Evolutionary conservation across 64 coral and sea anemone genomes (phyloP).

Genomic region (Dendronephthya gigantea): DNA sequence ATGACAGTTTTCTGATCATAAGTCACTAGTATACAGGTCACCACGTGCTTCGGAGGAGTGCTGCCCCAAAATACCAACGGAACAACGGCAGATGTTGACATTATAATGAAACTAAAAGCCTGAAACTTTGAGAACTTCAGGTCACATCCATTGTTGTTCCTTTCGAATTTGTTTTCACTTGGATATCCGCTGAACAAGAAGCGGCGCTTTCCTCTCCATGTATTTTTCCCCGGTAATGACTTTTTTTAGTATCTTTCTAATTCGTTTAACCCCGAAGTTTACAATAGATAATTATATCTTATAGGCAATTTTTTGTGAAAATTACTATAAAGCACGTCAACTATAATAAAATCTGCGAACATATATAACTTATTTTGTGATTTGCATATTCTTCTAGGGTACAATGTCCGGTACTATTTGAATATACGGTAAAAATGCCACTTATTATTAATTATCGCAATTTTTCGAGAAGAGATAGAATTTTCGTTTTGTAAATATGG

Average conservation of each 20-base stretch:
- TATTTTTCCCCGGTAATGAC: too few species aligned
- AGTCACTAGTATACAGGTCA: conserved; percentile 85
- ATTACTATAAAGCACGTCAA: too few species aligned
- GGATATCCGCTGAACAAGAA: too few species aligned
- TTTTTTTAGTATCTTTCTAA: too few species aligned
- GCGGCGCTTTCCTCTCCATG: too few species aligned
- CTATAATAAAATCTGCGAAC: too few species aligned
- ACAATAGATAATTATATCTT: too few species aligned
- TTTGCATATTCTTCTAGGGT: too few species aligned
- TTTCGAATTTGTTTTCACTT: neutral
- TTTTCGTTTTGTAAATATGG: neutral
- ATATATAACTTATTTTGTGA: too few species aligned
- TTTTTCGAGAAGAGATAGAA: neutral
- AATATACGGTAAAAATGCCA: neutral
- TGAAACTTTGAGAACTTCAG: neutral
- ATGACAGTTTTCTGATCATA: conserved; percentile 90
- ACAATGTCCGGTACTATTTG: neutral
- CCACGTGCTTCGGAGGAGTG: conserved; percentile 68
- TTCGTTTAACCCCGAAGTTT: too few species aligned
- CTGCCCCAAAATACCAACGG: conserved; percentile 87
- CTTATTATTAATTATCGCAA: neutral
- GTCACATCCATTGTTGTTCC: neutral
- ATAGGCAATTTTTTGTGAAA: too few species aligned
- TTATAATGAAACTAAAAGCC: neutral
- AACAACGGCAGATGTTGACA: conserved; percentile 84